phyloP scores from a whole-genome alignment of 2,797 vertebrate genomes.

The Rhodeus uyekii region DNA sequence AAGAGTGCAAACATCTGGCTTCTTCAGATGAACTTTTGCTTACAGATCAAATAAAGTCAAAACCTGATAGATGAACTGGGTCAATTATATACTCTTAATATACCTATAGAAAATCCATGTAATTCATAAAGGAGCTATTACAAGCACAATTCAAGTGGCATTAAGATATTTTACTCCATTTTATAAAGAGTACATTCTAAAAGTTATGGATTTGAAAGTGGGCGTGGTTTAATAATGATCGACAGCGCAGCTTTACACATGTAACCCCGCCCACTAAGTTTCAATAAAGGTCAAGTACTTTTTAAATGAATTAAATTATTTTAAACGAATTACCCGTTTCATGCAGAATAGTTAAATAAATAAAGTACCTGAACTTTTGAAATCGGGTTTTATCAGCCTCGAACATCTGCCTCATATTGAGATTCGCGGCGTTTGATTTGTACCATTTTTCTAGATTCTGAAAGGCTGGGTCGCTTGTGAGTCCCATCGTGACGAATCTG shows the following conservation, averaged over 20 bases:
- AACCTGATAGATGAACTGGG: neutral
- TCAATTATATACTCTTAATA: too few species aligned
- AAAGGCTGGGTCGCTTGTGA: conserved; percentile 83
- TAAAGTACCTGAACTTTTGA: conserved; percentile 84
- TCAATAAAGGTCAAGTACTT: neutral
- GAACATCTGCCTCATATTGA: conserved; percentile 89
- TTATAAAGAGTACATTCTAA: neutral
- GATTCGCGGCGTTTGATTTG: conserved; percentile 74
- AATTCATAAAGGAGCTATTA: neutral
- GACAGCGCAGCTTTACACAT: neutral
- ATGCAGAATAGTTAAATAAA: neutral
- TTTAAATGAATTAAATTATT: neutral
- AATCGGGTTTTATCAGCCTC: conserved; percentile 86
- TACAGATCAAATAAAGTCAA: neutral
- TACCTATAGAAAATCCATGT: neutral
- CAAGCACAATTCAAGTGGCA: too few species aligned
- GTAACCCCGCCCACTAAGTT: neutral
- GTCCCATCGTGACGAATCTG: conserved; percentile 76
- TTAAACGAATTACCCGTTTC: neutral
- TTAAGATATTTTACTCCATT: neutral
- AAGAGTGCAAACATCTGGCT: neutral
- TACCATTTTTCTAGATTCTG: conserved; percentile 87
- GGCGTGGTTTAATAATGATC: neutral
- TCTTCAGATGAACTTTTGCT: neutral
- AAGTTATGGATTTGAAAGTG: neutral